phyloP scores from a whole-genome alignment of 1,140 invertebrate species.

The Bombyx mandarina region DNA sequence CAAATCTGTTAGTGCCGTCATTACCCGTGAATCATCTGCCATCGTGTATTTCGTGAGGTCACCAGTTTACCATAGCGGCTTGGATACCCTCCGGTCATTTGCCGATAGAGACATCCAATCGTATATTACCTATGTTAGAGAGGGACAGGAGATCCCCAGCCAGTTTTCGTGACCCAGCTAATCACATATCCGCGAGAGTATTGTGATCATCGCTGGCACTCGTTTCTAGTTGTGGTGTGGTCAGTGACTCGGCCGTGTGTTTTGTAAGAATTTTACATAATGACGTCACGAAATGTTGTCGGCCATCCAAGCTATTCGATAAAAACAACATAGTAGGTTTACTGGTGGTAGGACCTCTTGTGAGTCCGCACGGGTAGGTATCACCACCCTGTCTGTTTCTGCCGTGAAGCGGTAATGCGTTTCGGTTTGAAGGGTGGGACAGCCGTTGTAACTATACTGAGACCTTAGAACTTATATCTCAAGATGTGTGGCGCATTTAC shows the following conservation, averaged over 20 bases:
- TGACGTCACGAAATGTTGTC: not conserved
- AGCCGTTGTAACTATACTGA: too few relatives aligned
- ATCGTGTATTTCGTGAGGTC: conserved; percentile 64
- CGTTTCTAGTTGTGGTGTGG: conserved; percentile 39
- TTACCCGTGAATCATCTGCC: conserved; percentile 15
- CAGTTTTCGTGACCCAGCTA: conserved; percentile 61
- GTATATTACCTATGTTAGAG: conserved; percentile 21
- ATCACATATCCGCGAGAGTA: conserved; percentile 67
- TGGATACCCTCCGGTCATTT: conserved; percentile 59
- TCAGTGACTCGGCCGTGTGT: conserved; percentile 44
- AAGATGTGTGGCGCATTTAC: too few relatives aligned
- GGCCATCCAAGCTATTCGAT: too few relatives aligned
- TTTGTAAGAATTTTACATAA: not conserved
- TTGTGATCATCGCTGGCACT: conserved; percentile 63
- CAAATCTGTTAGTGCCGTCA: too few relatives aligned
- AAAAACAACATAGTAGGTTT: too few relatives aligned
- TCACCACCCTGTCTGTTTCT: too few relatives aligned
- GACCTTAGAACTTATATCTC: too few relatives aligned
- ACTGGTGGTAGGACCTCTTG: too few relatives aligned
- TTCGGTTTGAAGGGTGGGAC: too few relatives aligned
- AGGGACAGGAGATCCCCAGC: conserved; percentile 24
- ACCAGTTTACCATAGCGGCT: conserved; percentile 67
- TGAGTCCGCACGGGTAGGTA: too few relatives aligned
- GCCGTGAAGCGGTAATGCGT: too few relatives aligned
- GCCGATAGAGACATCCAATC: conserved; percentile 33